Evolutionary conservation across 1,140 invertebrate genomes (phyloP).

Genomic region (Meloidogyne hapla): DNA sequence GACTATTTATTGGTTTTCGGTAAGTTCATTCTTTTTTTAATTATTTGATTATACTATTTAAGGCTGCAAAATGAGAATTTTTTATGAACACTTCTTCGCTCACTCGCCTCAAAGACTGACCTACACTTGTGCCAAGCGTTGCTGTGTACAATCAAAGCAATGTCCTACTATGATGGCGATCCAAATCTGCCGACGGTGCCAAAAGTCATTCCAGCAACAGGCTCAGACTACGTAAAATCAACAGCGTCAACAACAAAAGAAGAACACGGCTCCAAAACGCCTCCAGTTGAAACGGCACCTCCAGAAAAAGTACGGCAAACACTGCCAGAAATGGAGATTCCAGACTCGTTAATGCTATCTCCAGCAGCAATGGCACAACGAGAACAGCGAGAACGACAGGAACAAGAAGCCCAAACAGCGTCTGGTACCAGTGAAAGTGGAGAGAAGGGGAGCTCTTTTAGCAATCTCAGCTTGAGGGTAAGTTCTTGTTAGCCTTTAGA

Average conservation of each 20-base stretch:
- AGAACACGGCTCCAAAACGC: not conserved
- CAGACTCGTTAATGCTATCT: not conserved
- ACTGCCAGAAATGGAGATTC: not conserved
- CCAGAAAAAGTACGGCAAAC: not conserved
- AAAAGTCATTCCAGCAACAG: not conserved
- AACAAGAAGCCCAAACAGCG: not conserved
- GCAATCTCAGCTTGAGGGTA: not conserved
- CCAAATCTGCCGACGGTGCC: not conserved
- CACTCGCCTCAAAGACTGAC: not conserved
- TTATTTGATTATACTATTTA: not conserved
- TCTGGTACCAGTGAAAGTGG: not conserved
- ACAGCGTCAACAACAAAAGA: not conserved
- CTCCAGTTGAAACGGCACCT: too few relatives aligned
- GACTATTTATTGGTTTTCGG: too few relatives aligned
- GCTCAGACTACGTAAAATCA: not conserved
- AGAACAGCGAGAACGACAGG: too few relatives aligned
- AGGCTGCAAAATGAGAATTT: not conserved
- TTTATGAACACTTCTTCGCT: not conserved
- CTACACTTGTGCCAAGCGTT: not conserved
- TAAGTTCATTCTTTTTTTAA: too few relatives aligned
- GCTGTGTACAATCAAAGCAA: not conserved
- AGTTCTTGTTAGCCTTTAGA: not conserved
- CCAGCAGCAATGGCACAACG: not conserved
- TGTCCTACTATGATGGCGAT: not conserved
- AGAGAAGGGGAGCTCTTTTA: not conserved